Evolutionary conservation across 2,888 invertebrate species (phyloP).

Genomic region (Stramonita haemastoma): DNA sequence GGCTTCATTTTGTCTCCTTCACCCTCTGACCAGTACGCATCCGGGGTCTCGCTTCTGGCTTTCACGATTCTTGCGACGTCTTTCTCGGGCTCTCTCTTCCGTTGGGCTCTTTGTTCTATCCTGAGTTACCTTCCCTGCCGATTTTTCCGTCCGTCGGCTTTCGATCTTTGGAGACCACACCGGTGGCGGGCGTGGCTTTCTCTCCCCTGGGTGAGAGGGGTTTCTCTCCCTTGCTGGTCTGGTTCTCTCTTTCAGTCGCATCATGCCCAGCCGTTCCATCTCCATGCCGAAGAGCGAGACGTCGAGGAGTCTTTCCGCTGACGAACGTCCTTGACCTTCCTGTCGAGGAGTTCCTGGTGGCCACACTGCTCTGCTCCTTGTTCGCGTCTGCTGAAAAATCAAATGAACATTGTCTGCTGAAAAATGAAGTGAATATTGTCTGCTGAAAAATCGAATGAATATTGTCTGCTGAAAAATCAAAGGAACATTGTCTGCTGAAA

Average conservation of each 20-base stretch:
- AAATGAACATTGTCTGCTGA: no score
- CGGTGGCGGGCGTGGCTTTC: neutral
- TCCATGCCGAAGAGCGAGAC: slow-evolving; percentile 7
- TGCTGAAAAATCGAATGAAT: no score
- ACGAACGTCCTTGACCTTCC: neutral
- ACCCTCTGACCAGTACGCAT: neutral
- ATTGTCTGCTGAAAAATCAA: no score
- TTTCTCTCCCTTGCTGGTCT: neutral
- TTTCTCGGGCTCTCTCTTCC: neutral
- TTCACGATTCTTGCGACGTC: neutral
- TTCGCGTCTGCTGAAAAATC: no score
- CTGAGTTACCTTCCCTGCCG: neutral
- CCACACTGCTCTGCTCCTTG: neutral
- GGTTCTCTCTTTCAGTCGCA: slow-evolving; percentile 12
- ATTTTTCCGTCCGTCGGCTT: neutral
- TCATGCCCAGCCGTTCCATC: slow-evolving; percentile 18
- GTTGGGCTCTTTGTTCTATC: neutral
- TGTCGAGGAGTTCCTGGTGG: neutral
- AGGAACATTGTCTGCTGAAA: no score
- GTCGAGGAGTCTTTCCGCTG: neutral
- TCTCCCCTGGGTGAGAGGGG: neutral
- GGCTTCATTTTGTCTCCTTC: slow-evolving; percentile 7
- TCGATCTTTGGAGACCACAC: neutral
- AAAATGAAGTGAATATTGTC: no score
- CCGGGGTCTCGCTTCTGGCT: neutral